A percentile compares a stretch with the other conserved stretches of the same genome.
Evolutionary conservation across 1,140 invertebrate genomes (phyloP).

Genomic region (Eueides isabella): DNA sequence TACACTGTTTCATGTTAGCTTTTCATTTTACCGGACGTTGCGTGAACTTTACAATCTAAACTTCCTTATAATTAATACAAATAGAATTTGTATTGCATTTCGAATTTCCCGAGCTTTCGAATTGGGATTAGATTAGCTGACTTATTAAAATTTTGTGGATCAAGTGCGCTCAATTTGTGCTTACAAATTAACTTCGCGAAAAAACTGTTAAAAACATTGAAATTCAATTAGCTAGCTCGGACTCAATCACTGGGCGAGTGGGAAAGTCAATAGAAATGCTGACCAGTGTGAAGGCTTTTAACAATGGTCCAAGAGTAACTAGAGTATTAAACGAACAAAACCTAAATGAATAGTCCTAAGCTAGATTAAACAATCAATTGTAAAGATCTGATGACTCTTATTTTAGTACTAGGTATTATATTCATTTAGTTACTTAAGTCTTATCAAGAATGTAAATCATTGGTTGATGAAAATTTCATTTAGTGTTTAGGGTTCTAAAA

Average conservation of each 20-base stretch:
- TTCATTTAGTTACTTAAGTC: not conserved
- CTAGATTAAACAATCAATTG: not conserved
- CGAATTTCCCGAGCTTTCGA: not conserved
- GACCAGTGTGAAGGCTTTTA: constrained; percentile 32
- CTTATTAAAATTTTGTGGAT: constrained; percentile 19
- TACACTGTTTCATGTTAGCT: constrained; percentile 14
- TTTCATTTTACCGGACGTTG: constrained; percentile 12
- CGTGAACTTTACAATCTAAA: constrained; percentile 6
- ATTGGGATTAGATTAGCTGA: not conserved
- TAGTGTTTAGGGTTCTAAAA: no score
- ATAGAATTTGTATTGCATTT: not conserved
- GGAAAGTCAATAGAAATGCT: constrained; percentile 43
- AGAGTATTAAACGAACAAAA: not conserved
- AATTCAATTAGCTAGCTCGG: constrained; percentile 39
- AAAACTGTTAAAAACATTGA: constrained; percentile 37
- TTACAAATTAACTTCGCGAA: constrained; percentile 32
- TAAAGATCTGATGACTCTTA: not conserved
- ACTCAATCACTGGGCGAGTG: constrained; percentile 36
- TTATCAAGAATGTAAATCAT: not conserved
- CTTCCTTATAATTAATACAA: not conserved
- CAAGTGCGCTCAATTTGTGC: constrained; percentile 19
- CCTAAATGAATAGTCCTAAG: constrained; percentile 11
- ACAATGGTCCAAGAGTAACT: constrained; percentile 38
- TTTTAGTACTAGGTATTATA: not conserved
- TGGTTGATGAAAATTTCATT: not conserved